Conservation (phyloP, 1,140 invertebrate genomes). For the Plectus sambesii region DNA sequence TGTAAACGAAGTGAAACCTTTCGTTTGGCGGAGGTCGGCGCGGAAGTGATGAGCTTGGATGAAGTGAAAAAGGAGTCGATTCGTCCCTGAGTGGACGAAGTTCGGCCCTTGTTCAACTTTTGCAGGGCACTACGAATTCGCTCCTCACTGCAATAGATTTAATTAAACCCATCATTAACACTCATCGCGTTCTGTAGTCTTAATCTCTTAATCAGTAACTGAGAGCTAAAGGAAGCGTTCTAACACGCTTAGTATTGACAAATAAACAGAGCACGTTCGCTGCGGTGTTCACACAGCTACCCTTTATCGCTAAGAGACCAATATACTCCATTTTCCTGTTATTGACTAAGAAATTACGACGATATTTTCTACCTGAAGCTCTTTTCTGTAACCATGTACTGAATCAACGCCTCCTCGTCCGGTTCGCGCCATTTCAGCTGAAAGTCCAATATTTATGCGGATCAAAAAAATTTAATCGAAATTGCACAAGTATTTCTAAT, state of each 20-base stretch:
- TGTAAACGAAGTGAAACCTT: too few relatives aligned
- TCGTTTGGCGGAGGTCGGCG: conserved; percentile 25
- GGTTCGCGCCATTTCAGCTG: conserved; percentile 87
- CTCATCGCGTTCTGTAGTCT: too few relatives aligned
- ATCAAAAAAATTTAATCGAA: conserved; percentile 2
- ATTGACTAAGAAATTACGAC: background rate
- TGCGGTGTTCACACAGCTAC: too few relatives aligned
- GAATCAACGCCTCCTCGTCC: conserved; percentile 82
- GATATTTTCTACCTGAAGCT: conserved; percentile 52
- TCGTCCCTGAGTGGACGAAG: conserved; percentile 72
- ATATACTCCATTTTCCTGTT: background rate
- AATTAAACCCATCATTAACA: conserved; percentile 54
- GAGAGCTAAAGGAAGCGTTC: conserved; percentile 3
- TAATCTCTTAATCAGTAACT: too few relatives aligned
- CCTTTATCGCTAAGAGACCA: background rate
- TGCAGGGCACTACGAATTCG: conserved; percentile 77
- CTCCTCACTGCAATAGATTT: conserved; percentile 61
- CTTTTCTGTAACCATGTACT: conserved; percentile 80
- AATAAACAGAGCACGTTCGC: too few relatives aligned
- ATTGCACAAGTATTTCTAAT: too few relatives aligned
- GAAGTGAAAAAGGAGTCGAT: conserved; percentile 84
- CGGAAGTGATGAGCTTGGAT: conserved; percentile 10
- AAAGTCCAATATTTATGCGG: conserved; percentile 30
- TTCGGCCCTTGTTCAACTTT: conserved; percentile 74
- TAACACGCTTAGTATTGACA: conserved; percentile 3